Conservation (phyloP, 2,113 vertebrate genomes). For the Polypterus senegalus region DNA sequence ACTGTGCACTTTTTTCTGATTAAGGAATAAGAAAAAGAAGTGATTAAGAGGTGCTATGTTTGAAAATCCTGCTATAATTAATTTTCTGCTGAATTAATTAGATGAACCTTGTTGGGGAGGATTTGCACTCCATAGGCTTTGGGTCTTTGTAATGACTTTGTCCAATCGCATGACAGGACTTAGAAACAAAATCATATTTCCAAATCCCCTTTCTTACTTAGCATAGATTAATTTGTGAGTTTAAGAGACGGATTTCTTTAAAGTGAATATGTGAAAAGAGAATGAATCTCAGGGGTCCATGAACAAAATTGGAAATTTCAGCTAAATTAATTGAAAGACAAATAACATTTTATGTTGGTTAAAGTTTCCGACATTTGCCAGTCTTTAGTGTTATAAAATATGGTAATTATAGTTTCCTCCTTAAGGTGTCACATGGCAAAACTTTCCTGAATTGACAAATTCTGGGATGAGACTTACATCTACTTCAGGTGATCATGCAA, state of each 20-base stretch:
- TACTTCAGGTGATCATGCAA: too few species aligned
- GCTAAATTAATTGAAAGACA: too few species aligned
- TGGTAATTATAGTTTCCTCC: too few species aligned
- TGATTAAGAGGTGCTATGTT: slow-evolving; percentile 20
- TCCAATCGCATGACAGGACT: slow-evolving; percentile 30
- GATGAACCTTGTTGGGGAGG: slow-evolving; percentile 34
- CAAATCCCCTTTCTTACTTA: slow-evolving; percentile 13
- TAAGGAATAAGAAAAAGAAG: slow-evolving; percentile 13
- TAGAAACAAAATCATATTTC: slow-evolving; percentile 28
- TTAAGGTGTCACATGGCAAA: too few species aligned
- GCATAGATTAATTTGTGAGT: slow-evolving; percentile 10
- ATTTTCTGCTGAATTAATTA: slow-evolving; percentile 79
- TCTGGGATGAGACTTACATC: too few species aligned
- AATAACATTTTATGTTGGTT: too few species aligned
- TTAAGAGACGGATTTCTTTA: not conserved
- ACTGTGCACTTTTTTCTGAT: not conserved
- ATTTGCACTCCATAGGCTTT: slow-evolving; percentile 17
- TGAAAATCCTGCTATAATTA: slow-evolving; percentile 58
- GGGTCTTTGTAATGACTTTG: slow-evolving; percentile 25
- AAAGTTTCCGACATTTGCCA: too few species aligned
- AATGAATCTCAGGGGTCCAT: too few species aligned
- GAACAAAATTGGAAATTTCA: too few species aligned
- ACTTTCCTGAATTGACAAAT: too few species aligned
- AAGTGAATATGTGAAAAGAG: too few species aligned
- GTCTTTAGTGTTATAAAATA: too few species aligned